These are phyloP conservation scores for Archegozetes longisetosus DNA, from an alignment of 1,140 invertebrate species.

Conservation along the genomic window DNA sequence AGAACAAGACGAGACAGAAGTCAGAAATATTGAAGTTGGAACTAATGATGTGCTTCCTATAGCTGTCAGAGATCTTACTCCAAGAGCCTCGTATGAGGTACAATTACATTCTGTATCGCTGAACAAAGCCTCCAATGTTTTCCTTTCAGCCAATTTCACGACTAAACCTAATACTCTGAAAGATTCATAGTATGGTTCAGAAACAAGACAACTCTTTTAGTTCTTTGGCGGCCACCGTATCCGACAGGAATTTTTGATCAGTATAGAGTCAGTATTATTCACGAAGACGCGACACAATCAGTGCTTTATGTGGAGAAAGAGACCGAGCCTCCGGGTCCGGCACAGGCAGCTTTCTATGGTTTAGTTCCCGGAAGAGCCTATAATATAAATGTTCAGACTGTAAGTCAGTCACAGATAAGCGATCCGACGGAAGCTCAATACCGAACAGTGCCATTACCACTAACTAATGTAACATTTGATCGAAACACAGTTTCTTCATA, in stretches of 20 bases:
- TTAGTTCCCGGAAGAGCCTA: constrained; percentile 65
- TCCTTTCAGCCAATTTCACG: constrained; percentile 76
- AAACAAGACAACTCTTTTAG: constrained; percentile 80
- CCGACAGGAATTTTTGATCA: constrained; percentile 45
- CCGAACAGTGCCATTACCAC: constrained; percentile 66
- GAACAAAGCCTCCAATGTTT: constrained; percentile 74
- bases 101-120: constrained; percentile 75
- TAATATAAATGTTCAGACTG: constrained; percentile 75
- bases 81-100: constrained; percentile 77
- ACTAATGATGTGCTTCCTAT: constrained; percentile 44
- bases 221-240: constrained; percentile 84
- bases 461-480: constrained; percentile 64
- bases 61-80: constrained; percentile 56
- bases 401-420: constrained; percentile 73
- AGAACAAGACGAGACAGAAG: constrained; percentile 37
- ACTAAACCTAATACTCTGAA: constrained; percentile 84
- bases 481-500: constrained; percentile 46
- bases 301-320: constrained; percentile 67
- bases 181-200: constrained; percentile 87
- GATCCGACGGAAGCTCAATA: constrained; percentile 80
- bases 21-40: constrained; percentile 46
- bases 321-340: constrained; percentile 67
- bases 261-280: constrained; percentile 50
- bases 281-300: constrained; percentile 61
- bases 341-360: constrained; percentile 79